Evolutionary conservation across 2,888 invertebrate species (phyloP).

Genomic region (Gymnoscelis rufifasciata): DNA sequence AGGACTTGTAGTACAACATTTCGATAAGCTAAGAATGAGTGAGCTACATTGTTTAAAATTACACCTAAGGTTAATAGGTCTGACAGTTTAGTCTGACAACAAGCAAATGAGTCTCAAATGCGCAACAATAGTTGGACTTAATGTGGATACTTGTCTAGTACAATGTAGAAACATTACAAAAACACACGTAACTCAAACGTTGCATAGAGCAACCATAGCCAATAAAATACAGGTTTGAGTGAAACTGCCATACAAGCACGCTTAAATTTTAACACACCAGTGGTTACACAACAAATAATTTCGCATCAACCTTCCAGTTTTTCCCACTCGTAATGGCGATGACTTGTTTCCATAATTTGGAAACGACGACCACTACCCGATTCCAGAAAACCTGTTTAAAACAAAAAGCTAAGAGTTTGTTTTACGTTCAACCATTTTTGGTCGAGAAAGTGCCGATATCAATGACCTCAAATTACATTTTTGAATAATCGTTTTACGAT

Average conservation of each 20-base stretch:
- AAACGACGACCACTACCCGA: slow-evolving; percentile 17
- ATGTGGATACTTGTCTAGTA: no score
- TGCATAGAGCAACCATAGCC: background rate
- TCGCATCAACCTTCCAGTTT: background rate
- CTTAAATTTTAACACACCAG: background rate
- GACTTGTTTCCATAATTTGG: slow-evolving; percentile 8
- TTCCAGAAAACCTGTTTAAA: slow-evolving; percentile 23
- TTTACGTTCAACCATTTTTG: slow-evolving; percentile 25
- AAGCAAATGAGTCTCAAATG: no score
- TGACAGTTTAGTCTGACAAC: no score
- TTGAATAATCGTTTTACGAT: slow-evolving; percentile 15
- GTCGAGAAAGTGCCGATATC: slow-evolving; percentile 25
- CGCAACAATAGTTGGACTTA: no score
- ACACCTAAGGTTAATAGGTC: no score
- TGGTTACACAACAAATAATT: background rate
- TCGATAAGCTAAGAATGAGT: no score
- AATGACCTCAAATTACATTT: slow-evolving; percentile 22
- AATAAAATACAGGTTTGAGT: no score
- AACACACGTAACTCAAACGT: background rate
- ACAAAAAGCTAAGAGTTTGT: slow-evolving; percentile 20
- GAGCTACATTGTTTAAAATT: no score
- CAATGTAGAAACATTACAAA: background rate
- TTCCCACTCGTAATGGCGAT: slow-evolving; percentile 3
- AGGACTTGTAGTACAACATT: no score
- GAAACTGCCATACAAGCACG: no score